Evolutionary conservation across 2,797 vertebrate species (phyloP).

Genomic region (Centroberyx gerrardi): DNA sequence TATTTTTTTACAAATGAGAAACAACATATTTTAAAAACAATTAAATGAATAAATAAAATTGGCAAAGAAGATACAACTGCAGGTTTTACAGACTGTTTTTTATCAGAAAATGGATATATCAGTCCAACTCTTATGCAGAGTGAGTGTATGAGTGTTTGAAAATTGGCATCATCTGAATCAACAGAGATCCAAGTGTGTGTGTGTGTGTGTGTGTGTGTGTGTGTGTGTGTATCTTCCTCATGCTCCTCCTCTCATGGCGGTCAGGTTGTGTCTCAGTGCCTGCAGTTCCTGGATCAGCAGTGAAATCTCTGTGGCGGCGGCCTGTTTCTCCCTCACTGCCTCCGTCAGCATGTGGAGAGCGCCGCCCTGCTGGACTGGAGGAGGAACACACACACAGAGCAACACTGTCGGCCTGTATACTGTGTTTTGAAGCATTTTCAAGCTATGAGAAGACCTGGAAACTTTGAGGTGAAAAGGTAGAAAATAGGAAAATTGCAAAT

Average conservation of each 20-base stretch:
- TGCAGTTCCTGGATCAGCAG: slow-evolving; percentile 81
- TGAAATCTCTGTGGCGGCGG: slow-evolving; percentile 82
- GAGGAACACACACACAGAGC: slow-evolving; percentile 16
- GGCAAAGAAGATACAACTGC: no score
- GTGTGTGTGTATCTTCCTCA: slow-evolving; percentile 37
- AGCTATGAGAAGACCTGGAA: no score
- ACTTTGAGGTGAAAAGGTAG: no score
- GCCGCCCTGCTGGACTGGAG: slow-evolving; percentile 90
- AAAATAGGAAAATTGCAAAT: no score
- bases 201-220: neutral
- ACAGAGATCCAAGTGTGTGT: neutral
- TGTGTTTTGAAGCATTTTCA: neutral
- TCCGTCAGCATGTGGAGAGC: slow-evolving; percentile 84
- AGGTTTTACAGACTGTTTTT: no score
- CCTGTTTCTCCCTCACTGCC: slow-evolving; percentile 83
- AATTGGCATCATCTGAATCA: neutral
- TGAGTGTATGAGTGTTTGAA: no score
- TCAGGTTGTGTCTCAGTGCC: slow-evolving; percentile 78
- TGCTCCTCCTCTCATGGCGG: slow-evolving; percentile 54
- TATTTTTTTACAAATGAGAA: no score
- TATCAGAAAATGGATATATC: no score
- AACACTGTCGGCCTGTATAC: neutral
- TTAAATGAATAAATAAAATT: no score
- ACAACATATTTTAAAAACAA: no score
- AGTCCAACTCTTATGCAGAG: no score